Evolutionary conservation across 2,113 vertebrate genomes (phyloP).

Genomic region (Piliocolobus tephrosceles): DNA sequence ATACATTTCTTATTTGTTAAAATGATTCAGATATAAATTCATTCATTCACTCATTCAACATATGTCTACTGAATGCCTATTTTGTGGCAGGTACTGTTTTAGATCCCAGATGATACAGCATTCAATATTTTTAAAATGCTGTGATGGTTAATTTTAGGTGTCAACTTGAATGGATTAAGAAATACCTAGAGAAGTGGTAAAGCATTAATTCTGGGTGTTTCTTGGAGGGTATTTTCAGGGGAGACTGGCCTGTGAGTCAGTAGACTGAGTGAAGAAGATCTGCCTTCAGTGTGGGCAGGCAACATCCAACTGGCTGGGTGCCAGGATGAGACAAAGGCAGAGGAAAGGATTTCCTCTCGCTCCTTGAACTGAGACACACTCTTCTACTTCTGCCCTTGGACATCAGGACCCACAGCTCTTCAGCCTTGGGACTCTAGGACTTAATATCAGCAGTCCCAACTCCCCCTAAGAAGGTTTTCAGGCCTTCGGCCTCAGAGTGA

Average conservation of each 20-base stretch:
- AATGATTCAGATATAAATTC: slow-evolving; percentile 26
- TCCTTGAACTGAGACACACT: neutral
- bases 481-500: neutral
- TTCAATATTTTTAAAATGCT: neutral
- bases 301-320: neutral
- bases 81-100: neutral
- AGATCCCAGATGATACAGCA: neutral
- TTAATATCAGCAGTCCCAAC: neutral
- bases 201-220: neutral
- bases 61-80: neutral
- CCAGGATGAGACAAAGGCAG: neutral
- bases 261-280: neutral
- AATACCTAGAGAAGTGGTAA: neutral
- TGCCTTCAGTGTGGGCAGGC: neutral
- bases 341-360: neutral
- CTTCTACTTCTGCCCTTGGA: neutral
- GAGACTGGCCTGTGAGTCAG: neutral
- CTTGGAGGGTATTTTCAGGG: neutral
- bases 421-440: neutral
- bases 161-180: neutral
- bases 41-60: neutral
- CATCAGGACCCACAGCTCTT: neutral
- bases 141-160: neutral
- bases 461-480: neutral
- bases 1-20: neutral